These are phyloP conservation scores for Drosophila arizonae DNA, from an alignment of 1,140 invertebrate genomes.

Conservation along the genomic window DNA sequence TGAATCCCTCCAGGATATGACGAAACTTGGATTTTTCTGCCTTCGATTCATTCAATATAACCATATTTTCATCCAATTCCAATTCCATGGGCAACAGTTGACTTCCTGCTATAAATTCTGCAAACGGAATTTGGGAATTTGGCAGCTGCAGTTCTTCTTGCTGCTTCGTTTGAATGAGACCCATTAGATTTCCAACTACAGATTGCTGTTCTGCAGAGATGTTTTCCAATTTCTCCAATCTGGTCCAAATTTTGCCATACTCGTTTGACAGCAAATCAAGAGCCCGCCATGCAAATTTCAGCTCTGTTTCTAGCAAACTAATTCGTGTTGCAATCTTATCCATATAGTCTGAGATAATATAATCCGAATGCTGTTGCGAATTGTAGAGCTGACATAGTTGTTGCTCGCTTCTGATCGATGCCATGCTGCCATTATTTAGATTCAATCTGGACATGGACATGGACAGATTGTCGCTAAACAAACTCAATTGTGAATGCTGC, in stretches of 20 bases:
- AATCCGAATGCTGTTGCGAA: constrained; percentile 84
- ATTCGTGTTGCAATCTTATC: constrained; percentile 92
- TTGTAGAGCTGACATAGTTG: constrained; percentile 71
- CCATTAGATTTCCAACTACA: constrained; percentile 94
- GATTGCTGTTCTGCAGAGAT: constrained; percentile 94
- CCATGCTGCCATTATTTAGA: constrained; percentile 52
- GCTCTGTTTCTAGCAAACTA: constrained; percentile 93
- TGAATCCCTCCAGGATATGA: constrained; percentile 35
- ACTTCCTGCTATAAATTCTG: constrained; percentile 22
- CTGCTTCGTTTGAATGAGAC: constrained; percentile 86
- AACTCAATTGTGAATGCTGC: constrained; percentile 11
- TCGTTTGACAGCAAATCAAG: constrained; percentile 95
- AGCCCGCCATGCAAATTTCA: constrained; percentile 95
- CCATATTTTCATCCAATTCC: constrained; percentile 20
- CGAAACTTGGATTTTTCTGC: constrained; percentile 22
- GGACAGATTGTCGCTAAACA: constrained; percentile 16
- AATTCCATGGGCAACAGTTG: constrained; percentile 29
- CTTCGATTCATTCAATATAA: not conserved
- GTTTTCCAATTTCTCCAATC: constrained; percentile 94
- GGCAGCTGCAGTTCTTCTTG: constrained; percentile 28
- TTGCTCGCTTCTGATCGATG: constrained; percentile 71
- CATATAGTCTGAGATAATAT: constrained; percentile 93
- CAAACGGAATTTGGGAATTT: constrained; percentile 16
- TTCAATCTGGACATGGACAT: constrained; percentile 20
- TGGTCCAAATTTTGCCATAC: constrained; percentile 96